Conservation (phyloP, 2,113 vertebrate species). For the Hiodon tergisus region DNA sequence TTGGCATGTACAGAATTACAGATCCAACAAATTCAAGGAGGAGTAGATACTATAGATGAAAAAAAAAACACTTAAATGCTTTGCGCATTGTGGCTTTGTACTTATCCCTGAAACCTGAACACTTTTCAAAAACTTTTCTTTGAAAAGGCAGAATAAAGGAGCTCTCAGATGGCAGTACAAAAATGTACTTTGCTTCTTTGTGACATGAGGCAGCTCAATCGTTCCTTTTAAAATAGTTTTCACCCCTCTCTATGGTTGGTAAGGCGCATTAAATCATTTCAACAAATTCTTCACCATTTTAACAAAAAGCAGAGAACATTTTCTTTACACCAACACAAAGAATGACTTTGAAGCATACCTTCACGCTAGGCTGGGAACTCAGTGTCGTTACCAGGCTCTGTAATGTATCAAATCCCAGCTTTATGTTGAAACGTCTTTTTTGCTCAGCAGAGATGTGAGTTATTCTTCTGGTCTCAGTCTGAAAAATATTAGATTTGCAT, state of each 20-base stretch:
- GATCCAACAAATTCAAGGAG: too few relatives aligned
- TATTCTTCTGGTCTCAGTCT: constrained; percentile 81
- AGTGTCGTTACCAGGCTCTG: constrained; percentile 86
- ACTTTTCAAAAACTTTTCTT: background rate
- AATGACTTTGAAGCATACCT: constrained; percentile 62
- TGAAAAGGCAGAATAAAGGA: background rate
- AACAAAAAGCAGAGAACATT: background rate
- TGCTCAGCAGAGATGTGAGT: constrained; percentile 95
- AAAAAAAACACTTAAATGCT: too few relatives aligned
- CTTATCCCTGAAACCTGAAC: background rate
- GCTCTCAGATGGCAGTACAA: background rate
- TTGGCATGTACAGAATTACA: background rate
- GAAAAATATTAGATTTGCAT: constrained; percentile 34
- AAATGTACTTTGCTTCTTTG: background rate
- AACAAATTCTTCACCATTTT: too few relatives aligned
- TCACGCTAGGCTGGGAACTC: constrained; percentile 84
- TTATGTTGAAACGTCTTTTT: constrained; percentile 98
- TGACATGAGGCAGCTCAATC: background rate
- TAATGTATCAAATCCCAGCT: constrained; percentile 89
- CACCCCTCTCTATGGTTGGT: too few relatives aligned
- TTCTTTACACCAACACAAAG: background rate
- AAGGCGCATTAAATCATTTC: too few relatives aligned
- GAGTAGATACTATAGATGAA: too few relatives aligned
- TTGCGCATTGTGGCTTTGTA: background rate
- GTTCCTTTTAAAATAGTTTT: background rate